Base-by-base conservation (phyloP, 2,888 invertebrate species). In the Liodrosophila aerea region DNA sequence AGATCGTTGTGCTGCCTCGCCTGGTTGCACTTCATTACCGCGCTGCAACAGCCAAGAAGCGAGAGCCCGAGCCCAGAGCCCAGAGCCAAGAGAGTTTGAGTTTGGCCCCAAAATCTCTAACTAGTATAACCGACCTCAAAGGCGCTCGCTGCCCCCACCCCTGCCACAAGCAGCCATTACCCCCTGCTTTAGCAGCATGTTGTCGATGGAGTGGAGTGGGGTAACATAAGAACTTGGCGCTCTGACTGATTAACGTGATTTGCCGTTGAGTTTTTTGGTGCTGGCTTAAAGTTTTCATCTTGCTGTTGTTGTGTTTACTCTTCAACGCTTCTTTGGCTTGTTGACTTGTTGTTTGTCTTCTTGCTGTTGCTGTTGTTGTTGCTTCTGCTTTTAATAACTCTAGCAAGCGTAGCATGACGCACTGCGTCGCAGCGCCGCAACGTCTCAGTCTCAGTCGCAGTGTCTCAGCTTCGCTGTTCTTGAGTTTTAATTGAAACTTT, bases 401-500 rank as follows among this genome's bases (percentile, higher is more conserved):
- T 53, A 43, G 69, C 57, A 71, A 73, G 64, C 69, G 70, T 71
- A 73, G 73, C 71, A 73, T 71, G 71, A 71, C 73, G 70, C 63
- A 66, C 58, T 61, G 62, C 54, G 52, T 65, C 65, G 30, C 70
- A 52, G 54, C 51, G 47, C 18, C 47, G 11, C 41, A 3, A 15
- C 31, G 4, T 31, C 44, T 4, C 31, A 33, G 13, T n/a, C n/a
- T n/a, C n/a, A n/a, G n/a, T n/a, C n/a, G n/a, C n/a, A n/a, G n/a
- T n/a, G n/a, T n/a, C n/a, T 16, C 57, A 36, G 43, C 40, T 33
- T 31, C 44, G 53, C 56, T 52, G 63, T 63, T 70, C 70, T 73
- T 69, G 56, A 57, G 53, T 74, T 62, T 72, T 76, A 72, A 75
- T 78, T 77, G 74, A 77, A 76, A 70, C 77, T 75, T 74, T 75